These are phyloP conservation scores for Ivindomyrus marchei DNA, from an alignment of 2,113 vertebrate genomes.

Conservation along the genomic window DNA sequence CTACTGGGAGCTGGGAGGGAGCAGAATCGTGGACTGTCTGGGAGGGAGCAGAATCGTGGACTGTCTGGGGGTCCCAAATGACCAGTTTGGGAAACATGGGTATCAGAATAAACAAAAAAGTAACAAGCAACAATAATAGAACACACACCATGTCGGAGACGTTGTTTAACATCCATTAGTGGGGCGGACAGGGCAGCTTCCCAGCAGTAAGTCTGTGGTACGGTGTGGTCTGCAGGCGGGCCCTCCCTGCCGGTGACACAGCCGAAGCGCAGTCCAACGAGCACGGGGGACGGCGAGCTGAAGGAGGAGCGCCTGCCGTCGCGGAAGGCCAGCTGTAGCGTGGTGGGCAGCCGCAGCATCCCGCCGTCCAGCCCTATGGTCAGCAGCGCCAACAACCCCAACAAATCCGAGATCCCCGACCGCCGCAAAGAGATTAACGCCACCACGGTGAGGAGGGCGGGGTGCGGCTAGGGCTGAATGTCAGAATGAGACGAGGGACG, in stretches of 20 bases:
- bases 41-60: neutral
- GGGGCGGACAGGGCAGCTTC: neutral
- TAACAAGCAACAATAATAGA: neutral
- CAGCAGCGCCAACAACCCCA: constrained; percentile 87
- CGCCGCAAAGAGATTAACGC: constrained; percentile 72
- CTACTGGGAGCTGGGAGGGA: neutral
- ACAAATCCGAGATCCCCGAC: constrained; percentile 86
- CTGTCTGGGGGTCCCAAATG: neutral
- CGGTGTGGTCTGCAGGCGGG: constrained; percentile 62
- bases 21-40: neutral
- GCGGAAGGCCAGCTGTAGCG: constrained; percentile 70
- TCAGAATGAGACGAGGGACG: neutral
- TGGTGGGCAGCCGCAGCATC: constrained; percentile 68
- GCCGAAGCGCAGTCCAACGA: constrained; percentile 80
- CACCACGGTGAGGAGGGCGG: constrained; percentile 58
- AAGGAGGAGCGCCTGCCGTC: constrained; percentile 72
- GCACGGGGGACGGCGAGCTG: constrained; percentile 62
- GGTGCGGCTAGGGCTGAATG: neutral
- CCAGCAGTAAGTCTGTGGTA: constrained; percentile 21
- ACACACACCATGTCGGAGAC: neutral
- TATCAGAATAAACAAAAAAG: neutral
- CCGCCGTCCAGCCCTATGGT: constrained; percentile 85
- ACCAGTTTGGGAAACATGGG: neutral
- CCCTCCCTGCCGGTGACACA: constrained; percentile 66
- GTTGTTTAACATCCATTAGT: neutral